Conservation (phyloP, 2,888 invertebrate species). For the Erebia aethiops region DNA sequence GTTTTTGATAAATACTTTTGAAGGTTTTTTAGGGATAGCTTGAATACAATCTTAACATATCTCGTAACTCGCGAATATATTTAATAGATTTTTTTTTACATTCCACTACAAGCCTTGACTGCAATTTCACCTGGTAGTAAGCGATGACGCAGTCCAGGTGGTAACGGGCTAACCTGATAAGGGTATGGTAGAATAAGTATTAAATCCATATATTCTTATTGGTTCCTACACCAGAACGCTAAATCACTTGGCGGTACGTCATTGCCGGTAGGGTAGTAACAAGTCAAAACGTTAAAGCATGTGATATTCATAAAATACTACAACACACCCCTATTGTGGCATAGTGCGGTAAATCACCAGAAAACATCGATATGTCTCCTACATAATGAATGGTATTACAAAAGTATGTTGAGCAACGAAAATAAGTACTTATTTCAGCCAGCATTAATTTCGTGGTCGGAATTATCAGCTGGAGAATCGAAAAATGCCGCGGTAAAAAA, state of each 20-base stretch:
- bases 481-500: conserved; percentile 65
- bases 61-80: background rate
- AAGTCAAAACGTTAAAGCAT: background rate
- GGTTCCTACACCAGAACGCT: too few relatives aligned
- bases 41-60: background rate
- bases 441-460: conserved; percentile 59
- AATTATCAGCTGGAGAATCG: conserved; percentile 69
- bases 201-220: too few relatives aligned
- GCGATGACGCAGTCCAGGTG: too few relatives aligned
- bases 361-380: conserved; percentile 28
- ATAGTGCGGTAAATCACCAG: conserved; percentile 34
- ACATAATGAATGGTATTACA: conserved; percentile 54
- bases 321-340: conserved; percentile 43
- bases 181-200: too few relatives aligned
- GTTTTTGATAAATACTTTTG: conserved; percentile 42
- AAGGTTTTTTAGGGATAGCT: background rate
- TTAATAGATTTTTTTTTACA: background rate
- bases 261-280: too few relatives aligned
- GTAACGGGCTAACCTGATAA: too few relatives aligned
- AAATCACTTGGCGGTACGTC: too few relatives aligned
- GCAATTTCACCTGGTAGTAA: too few relatives aligned
- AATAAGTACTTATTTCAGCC: conserved; percentile 49
- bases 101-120: too few relatives aligned
- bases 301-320: background rate
- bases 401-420: conserved; percentile 43